Percentiles rank a stretch among this genome's conserved stretches.
Evolutionary conservation across 2,888 invertebrate species (phyloP).

Genomic region (Ennomos quercinarius): DNA sequence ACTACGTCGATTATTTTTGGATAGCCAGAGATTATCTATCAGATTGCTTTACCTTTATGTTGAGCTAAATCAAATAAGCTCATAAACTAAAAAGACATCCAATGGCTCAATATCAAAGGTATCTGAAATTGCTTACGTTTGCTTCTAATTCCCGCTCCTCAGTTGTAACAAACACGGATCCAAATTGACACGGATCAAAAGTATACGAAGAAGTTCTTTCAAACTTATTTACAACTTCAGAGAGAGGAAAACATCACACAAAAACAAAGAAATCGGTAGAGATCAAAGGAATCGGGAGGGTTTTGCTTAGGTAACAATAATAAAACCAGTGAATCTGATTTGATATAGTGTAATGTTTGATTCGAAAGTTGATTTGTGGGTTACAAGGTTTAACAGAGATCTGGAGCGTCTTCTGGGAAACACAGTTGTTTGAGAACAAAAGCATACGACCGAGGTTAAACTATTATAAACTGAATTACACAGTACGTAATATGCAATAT

Average conservation of each 20-base stretch:
- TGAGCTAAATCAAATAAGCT: no score
- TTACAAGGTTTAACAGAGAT: constrained; percentile 34
- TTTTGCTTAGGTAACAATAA: constrained; percentile 48
- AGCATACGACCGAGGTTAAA: not conserved
- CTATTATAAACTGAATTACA: constrained; percentile 4
- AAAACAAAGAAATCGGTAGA: constrained; percentile 14
- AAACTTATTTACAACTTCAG: constrained; percentile 34
- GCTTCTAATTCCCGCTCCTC: constrained; percentile 26
- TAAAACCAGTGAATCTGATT: constrained; percentile 42
- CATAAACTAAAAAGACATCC: not conserved
- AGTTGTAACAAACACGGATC: constrained; percentile 35
- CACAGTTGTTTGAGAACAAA: constrained; percentile 6
- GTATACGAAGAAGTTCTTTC: constrained; percentile 24
- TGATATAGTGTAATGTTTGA: constrained; percentile 44
- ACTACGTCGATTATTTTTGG: no score
- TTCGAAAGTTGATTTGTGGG: constrained; percentile 36
- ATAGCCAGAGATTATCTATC: no score
- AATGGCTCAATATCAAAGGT: not conserved
- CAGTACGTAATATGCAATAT: not conserved
- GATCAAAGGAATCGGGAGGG: constrained; percentile 40
- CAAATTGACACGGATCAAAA: constrained; percentile 32
- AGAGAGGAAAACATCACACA: constrained; percentile 18
- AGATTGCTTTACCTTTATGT: no score
- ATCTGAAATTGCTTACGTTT: constrained; percentile 33
- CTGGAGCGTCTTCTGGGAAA: constrained; percentile 26